Evolutionary conservation across 2,888 invertebrate genomes (phyloP).

Genomic region (Sepiola atlantica): DNA sequence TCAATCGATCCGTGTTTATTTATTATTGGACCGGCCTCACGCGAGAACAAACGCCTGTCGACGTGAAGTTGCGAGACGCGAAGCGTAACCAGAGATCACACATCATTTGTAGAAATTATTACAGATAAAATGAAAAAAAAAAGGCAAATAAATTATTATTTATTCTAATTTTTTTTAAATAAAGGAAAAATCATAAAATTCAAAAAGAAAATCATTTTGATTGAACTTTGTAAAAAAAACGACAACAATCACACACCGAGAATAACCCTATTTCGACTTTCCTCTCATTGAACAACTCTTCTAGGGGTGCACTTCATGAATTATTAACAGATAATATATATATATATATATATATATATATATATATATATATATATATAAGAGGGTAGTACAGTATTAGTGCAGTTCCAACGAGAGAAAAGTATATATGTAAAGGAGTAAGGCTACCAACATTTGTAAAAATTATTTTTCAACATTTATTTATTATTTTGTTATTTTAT

Average conservation of each 20-base stretch:
- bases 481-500: no score
- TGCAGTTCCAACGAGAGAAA: no score
- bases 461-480: no score
- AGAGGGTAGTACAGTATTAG: no score
- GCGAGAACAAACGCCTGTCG: conserved; percentile 9
- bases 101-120: not conserved
- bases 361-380: no score
- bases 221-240: not conserved
- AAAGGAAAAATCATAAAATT: not conserved
- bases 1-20: not conserved
- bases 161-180: not conserved
- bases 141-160: not conserved
- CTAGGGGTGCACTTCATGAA: no score
- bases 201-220: not conserved
- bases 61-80: conserved; percentile 2
- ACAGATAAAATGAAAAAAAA: not conserved
- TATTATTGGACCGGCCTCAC: not conserved
- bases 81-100: not conserved
- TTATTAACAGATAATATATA: no score
- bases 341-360: no score
- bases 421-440: no score
- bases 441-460: no score
- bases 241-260: not conserved
- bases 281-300: not conserved
- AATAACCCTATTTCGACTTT: not conserved